Evolutionary conservation across 2,797 vertebrate species (phyloP).

Genomic region (Eurystomus glaucurus): DNA sequence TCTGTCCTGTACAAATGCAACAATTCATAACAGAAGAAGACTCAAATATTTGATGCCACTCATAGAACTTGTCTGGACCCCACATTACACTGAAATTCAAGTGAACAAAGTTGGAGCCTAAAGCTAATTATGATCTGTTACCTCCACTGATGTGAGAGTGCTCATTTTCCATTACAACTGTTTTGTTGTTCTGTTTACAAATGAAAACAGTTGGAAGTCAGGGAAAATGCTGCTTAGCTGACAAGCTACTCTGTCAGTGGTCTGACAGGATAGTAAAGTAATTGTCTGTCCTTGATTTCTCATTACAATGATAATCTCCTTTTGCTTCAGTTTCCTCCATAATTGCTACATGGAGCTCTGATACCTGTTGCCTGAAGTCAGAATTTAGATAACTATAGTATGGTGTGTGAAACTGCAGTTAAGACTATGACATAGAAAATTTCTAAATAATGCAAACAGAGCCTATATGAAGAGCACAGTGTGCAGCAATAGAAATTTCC

Average conservation of each 20-base stretch:
- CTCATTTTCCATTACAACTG: not conserved
- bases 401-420: not conserved
- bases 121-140: not conserved
- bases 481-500: not conserved
- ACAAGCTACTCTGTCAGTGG: conserved; percentile 2
- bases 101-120: not conserved
- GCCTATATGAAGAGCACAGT: not conserved
- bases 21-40: not conserved
- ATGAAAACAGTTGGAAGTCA: conserved; percentile 21
- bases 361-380: not conserved
- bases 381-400: not conserved
- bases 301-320: not conserved
- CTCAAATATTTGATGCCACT: not conserved
- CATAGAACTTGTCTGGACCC: not conserved
- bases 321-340: not conserved
- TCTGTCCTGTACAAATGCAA: not conserved
- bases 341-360: not conserved
- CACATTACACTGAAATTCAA: not conserved
- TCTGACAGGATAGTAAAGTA: not conserved
- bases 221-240: not conserved
- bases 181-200: conserved; percentile 23
- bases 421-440: not conserved
- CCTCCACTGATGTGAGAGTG: not conserved
- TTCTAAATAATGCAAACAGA: not conserved
- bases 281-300: conserved; percentile 24